Evolutionary conservation across 2,797 vertebrate species (phyloP), one percentile per base, ranked within the genome.

Genomic region (Limnodromus scolopaceus): DNA sequence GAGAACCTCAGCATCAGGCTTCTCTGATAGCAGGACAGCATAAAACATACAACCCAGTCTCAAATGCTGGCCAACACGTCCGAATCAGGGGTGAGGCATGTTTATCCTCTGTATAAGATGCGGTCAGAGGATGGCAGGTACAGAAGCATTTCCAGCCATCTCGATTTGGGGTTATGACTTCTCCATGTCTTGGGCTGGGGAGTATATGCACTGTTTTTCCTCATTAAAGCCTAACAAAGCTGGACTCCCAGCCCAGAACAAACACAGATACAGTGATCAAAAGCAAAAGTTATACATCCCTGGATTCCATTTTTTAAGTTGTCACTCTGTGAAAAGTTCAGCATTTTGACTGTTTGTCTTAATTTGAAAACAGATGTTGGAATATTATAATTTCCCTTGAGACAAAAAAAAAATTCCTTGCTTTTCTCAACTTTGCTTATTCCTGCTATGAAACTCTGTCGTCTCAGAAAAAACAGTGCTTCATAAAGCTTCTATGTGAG

Each of bases 311-410:
- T 85, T 92, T 89, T 84, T 19, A 39, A 75, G 6, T 84, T 93
- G 65, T 90, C 69, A 79, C 25, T 88, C 53, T 84, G 18, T 57
- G 57, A 81, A 79, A 92, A 91, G 39, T 88, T 94, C 48, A 43
- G 17, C 63, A 51, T 92, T 96, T 86, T 92, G 69, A 85, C 84
- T 94, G 25, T 95, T 95, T 83, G 36, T 81, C 65, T 92, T 96
- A 92, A 94, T 95, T 95, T 90, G 54, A 91, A 93, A 96, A 89
- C 91, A 96, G 86, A 84, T 96, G 96, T 95, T 96, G 34, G 60
- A 96, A 89, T 87, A 93, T 55, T 92, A 36, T 79, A 75, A 94
- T 90, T 95, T 90, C 92, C 88, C 87, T 30, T 63, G 77, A 88
- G 85, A 76, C 6, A 65, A 68, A 77, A 92, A 39, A 95, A 41